Evolutionary conservation across 2,888 invertebrate genomes (phyloP).

Genomic region (Diaprepes abbreviatus): DNA sequence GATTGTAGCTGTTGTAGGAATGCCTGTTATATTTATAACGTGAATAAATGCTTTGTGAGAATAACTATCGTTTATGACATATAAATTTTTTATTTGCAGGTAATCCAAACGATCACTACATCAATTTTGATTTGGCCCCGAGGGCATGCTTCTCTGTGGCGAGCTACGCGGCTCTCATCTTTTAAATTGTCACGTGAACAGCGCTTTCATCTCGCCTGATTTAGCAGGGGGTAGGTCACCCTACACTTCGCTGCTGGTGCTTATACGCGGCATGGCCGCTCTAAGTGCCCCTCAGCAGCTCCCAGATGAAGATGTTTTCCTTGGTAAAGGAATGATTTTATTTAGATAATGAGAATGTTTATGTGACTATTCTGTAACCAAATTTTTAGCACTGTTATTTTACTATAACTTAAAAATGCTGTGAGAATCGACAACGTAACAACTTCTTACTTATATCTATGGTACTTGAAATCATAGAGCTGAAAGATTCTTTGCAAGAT

Average conservation of each 20-base stretch:
- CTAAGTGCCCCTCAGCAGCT: constrained; percentile 71
- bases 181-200: constrained; percentile 65
- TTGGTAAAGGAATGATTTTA: constrained; percentile 76
- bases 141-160: constrained; percentile 71
- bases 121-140: constrained; percentile 40
- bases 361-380: no score
- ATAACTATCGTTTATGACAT: no score
- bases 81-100: constrained; percentile 59
- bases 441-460: no score
- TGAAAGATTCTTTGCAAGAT: no score
- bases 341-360: no score
- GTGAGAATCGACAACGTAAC: no score
- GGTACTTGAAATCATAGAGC: no score
- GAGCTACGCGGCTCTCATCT: constrained; percentile 69
- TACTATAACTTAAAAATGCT: no score
- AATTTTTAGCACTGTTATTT: no score
- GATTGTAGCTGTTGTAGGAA: no score
- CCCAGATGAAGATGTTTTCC: constrained; percentile 75
- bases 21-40: no score
- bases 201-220: constrained; percentile 61
- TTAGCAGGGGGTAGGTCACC: constrained; percentile 64
- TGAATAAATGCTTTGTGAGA: no score
- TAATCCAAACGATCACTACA: constrained; percentile 56
- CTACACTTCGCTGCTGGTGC: constrained; percentile 73
- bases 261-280: constrained; percentile 73